A percentile compares a stretch with the other conserved stretches of the same genome.
These are phyloP conservation scores for Hyposmocoma kahamanoa DNA, from an alignment of 1,140 invertebrate genomes.

Conservation along the genomic window DNA sequence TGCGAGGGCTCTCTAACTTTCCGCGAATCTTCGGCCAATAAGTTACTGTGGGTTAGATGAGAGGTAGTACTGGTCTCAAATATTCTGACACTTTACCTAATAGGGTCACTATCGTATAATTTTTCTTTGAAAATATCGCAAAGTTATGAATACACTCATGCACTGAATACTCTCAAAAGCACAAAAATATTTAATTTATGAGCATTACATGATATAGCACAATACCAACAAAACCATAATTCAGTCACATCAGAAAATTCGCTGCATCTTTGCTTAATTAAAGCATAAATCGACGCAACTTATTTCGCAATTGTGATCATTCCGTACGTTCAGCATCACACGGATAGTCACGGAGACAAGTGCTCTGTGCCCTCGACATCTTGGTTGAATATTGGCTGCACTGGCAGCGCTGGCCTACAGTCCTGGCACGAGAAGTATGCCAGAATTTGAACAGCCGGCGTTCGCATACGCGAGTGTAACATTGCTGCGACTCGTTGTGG, in stretches of 20 bases:
- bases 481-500: slow-evolving; percentile 66
- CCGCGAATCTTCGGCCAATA: slow-evolving; percentile 47
- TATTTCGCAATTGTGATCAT: slow-evolving; percentile 15
- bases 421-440: slow-evolving; percentile 59
- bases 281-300: not conserved
- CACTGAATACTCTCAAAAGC: too few species aligned
- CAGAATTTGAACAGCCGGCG: slow-evolving; percentile 59
- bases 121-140: too few species aligned
- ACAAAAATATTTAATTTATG: too few species aligned
- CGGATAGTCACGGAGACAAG: slow-evolving; percentile 14
- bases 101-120: too few species aligned
- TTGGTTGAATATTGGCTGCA: slow-evolving; percentile 21
- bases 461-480: slow-evolving; percentile 60
- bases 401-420: slow-evolving; percentile 20
- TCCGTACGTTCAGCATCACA: slow-evolving; percentile 12
- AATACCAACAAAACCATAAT: too few species aligned
- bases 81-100: too few species aligned
- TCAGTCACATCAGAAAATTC: too few species aligned
- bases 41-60: slow-evolving; percentile 48
- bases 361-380: slow-evolving; percentile 16
- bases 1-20: slow-evolving; percentile 52
- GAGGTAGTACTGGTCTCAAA: too few species aligned
- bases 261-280: not conserved
- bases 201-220: too few species aligned
- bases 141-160: too few species aligned